Evolutionary conservation across 1,140 invertebrate genomes (phyloP), one percentile per base, ranked within the genome.

Genomic region (Pantala flavescens): DNA sequence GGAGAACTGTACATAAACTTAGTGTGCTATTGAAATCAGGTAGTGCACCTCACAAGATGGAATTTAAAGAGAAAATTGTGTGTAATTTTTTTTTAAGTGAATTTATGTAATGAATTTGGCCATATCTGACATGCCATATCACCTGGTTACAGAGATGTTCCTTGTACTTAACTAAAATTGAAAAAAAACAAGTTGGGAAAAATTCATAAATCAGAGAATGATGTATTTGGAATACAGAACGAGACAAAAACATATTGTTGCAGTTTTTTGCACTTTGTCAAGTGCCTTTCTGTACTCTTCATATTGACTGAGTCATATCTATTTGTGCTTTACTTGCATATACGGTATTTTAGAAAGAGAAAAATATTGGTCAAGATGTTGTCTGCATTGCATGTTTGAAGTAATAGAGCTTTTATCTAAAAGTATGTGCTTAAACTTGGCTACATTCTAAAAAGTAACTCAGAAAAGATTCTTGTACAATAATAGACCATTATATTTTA

Each of bases 281-380:
- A 72, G 71, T 72, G 71, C 71, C 71, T 72, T 72, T 72, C 71
- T 28, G 71, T 72, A 72, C 71, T 72, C 71, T 72, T 72, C 71
- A 72, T 72, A 72, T 72, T 72, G 71, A 72, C 71, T 72, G 71
- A 72, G 71, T 72, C 71, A 72, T 72, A 72, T 72, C 71, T 72
- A 28, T 36, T 36, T 72, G 71, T 72, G 71, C 71, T 72, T 72
- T 72, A 72, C 71, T 72, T 72, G 71, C 71, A 42, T 72, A 72
- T 71, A 63, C 49, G 3, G 49, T 63, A 72, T 24, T 72, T 72
- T 72, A 36, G 42, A 42, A 28, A 63, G n/a, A 63, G 42, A 72
- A 24, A 72, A 71, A 71, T 24, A 72, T 42, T 72, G 71, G 71
- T 72, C 71, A 28, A 72, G 71, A 36, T 72, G 49, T 63, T 63